phyloP scores from a whole-genome alignment of 2,888 invertebrate species.

The Hoplodrina blanda region DNA sequence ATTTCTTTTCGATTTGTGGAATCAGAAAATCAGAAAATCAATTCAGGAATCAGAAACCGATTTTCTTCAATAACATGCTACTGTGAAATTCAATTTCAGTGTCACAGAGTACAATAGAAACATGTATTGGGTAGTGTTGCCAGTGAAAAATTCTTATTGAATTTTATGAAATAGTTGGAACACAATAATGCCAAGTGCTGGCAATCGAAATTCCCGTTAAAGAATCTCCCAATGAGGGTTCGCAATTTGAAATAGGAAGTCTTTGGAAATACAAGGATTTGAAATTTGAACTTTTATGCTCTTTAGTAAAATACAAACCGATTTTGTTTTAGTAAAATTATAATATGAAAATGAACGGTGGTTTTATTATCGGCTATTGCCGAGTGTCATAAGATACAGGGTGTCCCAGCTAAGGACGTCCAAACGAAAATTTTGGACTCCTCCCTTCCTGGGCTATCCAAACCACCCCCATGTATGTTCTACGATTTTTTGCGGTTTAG shows the following conservation, averaged over 20 bases:
- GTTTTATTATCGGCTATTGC: too few relatives aligned
- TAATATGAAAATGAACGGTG: too few relatives aligned
- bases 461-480: too few relatives aligned
- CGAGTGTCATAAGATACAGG: too few relatives aligned
- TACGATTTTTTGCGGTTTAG: too few relatives aligned
- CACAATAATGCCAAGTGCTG: constrained; percentile 54
- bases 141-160: constrained; percentile 31
- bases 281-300: neutral
- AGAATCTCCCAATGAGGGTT: constrained; percentile 69
- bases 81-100: constrained; percentile 43
- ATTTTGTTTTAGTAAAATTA: too few relatives aligned
- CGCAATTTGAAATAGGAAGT: constrained; percentile 65
- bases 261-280: constrained; percentile 55
- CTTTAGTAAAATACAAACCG: too few relatives aligned
- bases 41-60: neutral
- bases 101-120: constrained; percentile 6
- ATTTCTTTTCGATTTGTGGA: constrained; percentile 10
- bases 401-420: too few relatives aligned
- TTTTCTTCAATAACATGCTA: constrained; percentile 31
- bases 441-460: too few relatives aligned
- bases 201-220: constrained; percentile 57
- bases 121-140: constrained; percentile 16
- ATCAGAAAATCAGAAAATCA: constrained; percentile 19
- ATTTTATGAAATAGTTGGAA: constrained; percentile 55
- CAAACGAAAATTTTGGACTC: too few relatives aligned